Evolutionary conservation across 2,797 vertebrate genomes (phyloP), one percentile per base, ranked within the genome.

Genomic region (Cygnus olor): DNA sequence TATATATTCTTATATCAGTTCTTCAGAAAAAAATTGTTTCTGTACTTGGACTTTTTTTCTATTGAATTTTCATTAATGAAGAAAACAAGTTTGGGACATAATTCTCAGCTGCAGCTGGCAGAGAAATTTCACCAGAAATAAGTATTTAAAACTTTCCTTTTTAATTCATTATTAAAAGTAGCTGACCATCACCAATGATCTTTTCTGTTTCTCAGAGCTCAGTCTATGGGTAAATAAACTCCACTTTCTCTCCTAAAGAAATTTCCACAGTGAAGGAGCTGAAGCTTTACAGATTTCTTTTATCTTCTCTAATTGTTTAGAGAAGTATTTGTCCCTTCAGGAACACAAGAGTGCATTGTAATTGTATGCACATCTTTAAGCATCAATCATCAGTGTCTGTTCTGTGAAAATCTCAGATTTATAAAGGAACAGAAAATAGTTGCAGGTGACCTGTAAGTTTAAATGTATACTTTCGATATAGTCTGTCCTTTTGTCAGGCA

Each of bases 271-370:
- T 79, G 53, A 85, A 87, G 70, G 18, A 73, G 40, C 27, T 65
- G 38, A 27, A 84, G 24, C 16, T 84, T 93, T 84, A 76, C 54
- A 84, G 63, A 45, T 61, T 80, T 89, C 24, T 85, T 88, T 90
- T 76, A 38, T 82, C 19, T 94, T 88, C 95, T 72, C 30, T 49
- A 77, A 27, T 17, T 94, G 70, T 74, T 83, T 83, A 84, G 54
- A 84, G 65, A 78, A 60, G 40, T 65, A 40, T 65, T 4, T 28
- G 10, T 14, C 38, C 49, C 57, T 90, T 65, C 20, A 74, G 54
- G 72, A 94, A 82, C 47, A 78, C 27, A 63, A 54, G 32, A 22
- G 34, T 74, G 32, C 4, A 71, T 86, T 95, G 76, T 80, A 92
- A 90, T 89, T 87, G 38, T 89, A 66, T 70, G 72, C 27, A 74